Conservation (phyloP, 2,797 vertebrate genomes). For the Botia almorhae region DNA sequence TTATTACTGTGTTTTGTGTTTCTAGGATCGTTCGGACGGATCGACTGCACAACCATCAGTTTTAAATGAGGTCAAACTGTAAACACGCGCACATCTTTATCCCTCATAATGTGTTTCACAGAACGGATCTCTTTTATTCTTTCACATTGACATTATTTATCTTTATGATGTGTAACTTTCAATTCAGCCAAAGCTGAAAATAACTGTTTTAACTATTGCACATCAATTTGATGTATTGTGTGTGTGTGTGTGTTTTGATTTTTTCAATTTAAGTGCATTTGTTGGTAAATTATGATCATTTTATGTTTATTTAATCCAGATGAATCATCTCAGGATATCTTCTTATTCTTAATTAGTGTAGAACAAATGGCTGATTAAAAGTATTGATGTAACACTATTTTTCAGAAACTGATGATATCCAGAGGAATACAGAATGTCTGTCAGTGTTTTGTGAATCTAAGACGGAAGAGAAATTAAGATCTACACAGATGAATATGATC, state of each 20-base stretch:
- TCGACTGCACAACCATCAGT: slow-evolving; percentile 8
- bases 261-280: background rate
- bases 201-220: background rate
- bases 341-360: background rate
- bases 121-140: background rate
- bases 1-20: slow-evolving; percentile 6
- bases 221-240: background rate
- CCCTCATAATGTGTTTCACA: background rate
- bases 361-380: background rate
- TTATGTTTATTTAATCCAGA: background rate
- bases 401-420: background rate
- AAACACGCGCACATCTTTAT: background rate
- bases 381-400: slow-evolving; percentile 2
- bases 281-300: background rate
- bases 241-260: background rate
- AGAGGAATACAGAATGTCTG: background rate
- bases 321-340: slow-evolving; percentile 29
- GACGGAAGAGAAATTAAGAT: too few species aligned
- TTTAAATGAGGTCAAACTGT: slow-evolving; percentile 28
- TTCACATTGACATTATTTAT: slow-evolving; percentile 1
- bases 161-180: background rate
- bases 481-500: background rate
- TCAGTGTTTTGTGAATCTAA: slow-evolving; percentile 6
- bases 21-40: background rate
- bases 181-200: background rate